These are phyloP conservation scores for Okamejei kenojei DNA, from an alignment of 2,797 vertebrate species.

Conservation along the genomic window DNA sequence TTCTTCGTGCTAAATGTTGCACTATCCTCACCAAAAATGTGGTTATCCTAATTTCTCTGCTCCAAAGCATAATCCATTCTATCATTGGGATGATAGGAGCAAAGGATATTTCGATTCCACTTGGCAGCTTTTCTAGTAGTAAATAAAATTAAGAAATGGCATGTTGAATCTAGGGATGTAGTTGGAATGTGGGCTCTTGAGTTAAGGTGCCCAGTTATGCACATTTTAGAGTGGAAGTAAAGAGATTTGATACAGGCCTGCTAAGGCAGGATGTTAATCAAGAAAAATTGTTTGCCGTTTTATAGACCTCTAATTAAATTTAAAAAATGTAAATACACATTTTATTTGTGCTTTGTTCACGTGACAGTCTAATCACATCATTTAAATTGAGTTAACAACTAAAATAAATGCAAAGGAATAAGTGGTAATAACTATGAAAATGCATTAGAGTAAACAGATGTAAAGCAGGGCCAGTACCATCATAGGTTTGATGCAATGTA, in stretches of 20 bases:
- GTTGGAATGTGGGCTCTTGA: neutral
- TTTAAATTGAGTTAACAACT: neutral
- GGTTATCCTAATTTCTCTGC: neutral
- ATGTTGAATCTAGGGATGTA: neutral
- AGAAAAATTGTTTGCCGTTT: neutral
- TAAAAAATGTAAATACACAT: neutral
- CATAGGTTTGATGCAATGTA: too few relatives aligned
- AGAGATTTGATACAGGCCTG: neutral
- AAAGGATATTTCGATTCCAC: neutral
- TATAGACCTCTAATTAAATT: neutral
- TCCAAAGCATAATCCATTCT: neutral
- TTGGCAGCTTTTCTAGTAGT: neutral
- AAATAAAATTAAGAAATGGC: neutral
- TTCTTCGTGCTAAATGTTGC: neutral
- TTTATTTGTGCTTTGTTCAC: neutral
- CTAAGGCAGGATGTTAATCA: neutral
- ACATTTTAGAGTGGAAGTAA: neutral
- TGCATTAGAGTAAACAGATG: neutral
- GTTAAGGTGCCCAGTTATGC: neutral
- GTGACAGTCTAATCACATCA: neutral
- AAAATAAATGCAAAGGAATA: neutral
- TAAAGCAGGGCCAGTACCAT: too few relatives aligned
- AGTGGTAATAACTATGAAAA: neutral
- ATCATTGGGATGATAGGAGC: too few relatives aligned
- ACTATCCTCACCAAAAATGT: neutral